Evolutionary conservation across 2,888 invertebrate species (phyloP), one percentile per base, ranked within the genome.

Genomic region (Drosophila algonquin): DNA sequence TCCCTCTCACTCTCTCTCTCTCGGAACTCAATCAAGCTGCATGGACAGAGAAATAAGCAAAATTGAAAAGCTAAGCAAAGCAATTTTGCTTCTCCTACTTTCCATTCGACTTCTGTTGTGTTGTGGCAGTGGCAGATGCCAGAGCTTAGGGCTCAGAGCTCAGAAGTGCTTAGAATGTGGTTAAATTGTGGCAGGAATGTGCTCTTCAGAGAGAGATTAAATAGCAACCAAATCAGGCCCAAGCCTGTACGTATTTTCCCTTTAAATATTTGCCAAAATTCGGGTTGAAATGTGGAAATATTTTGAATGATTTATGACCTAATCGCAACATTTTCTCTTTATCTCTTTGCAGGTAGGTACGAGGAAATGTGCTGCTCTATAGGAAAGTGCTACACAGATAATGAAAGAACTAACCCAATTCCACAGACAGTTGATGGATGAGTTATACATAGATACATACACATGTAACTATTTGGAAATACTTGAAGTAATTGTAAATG

Each of bases 61-160:
- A 86, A 76, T 76, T 86, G 70, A 83, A 86, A 82, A 80, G 68
- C 71, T 72, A 64, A 72, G 73, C 71, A 70, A 64, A 72, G 73
- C 75, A 80, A 24, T 63, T 60, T 63, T 51, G 55, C 63, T 63
- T 64, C 57, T 55, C 45, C n/a, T 48, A 52, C 57, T 57, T 58
- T 14, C 21, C 27, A 50, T 21, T 10, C 62, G 50, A 21, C 53
- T 53, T 30, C 46, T 64, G 44, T 18, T 54, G 12, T 12, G 35
- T 12, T 30, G 30, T 30, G 35, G 62, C 47, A 62, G 59, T 27
- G 52, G 24, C n/a, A 40, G 14, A 4, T 24, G 24, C 24, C 24
- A 24, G 24, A 14, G 35, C 35, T 40, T 14, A 40, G 35, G n/a
- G 32, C 32, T 32, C 8, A 8, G 32, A 32, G 14, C 48, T 63